Percentiles rank a stretch among this genome's conserved stretches.
phyloP scores from a whole-genome alignment of 2,113 vertebrate species.

The Sinosuthora webbiana region DNA sequence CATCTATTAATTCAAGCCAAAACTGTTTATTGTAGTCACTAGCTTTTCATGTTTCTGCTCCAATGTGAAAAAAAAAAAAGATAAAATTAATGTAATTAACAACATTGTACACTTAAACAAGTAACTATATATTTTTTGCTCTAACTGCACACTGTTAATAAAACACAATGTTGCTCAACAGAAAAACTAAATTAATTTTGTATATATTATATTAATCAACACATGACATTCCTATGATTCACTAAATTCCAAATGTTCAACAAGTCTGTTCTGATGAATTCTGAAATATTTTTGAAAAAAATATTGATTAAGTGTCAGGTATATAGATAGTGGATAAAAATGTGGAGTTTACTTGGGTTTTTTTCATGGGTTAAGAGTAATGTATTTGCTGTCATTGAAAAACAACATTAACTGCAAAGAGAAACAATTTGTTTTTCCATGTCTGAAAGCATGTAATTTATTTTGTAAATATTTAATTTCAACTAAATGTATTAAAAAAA shows the following conservation, averaged over 20 bases:
- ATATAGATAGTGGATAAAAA: not conserved
- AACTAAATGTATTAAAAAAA: not conserved
- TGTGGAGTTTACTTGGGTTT: not conserved
- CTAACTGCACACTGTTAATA: not conserved
- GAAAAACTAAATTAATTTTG: not conserved
- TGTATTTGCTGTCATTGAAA: not conserved
- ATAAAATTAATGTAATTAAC: not conserved
- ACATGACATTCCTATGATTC: not conserved
- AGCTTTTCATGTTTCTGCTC: not conserved
- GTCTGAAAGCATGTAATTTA: not conserved
- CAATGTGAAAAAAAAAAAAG: not conserved
- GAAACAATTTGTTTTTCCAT: not conserved
- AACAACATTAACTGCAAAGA: not conserved
- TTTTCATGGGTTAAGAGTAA: not conserved
- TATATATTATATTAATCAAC: not conserved
- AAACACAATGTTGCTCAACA: not conserved
- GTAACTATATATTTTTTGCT: not conserved
- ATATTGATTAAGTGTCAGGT: not conserved
- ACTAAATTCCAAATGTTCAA: not conserved
- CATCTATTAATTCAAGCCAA: not conserved
- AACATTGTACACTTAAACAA: not conserved
- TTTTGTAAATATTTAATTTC: not conserved
- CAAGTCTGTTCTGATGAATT: not conserved
- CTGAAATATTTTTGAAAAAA: not conserved
- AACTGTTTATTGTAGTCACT: not conserved